Evolutionary conservation across 35 echinoderm and acorn worm genomes (phyloP).

Genomic region (Patiria miniata): DNA sequence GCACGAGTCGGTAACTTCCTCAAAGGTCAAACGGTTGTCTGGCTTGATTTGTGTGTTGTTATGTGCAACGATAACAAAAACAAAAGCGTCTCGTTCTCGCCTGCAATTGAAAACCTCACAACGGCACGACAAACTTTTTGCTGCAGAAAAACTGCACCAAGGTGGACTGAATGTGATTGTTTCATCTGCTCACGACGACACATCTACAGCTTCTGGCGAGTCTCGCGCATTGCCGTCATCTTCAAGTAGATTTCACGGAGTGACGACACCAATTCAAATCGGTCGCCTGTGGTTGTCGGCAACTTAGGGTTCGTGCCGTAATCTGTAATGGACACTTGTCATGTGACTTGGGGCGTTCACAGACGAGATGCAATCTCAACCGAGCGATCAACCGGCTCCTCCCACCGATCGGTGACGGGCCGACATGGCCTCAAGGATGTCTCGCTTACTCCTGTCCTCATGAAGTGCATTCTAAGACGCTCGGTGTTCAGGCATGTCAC

Average conservation of each 20-base stretch:
- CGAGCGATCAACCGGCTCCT: background rate
- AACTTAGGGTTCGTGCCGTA: background rate
- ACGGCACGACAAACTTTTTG: too few relatives aligned
- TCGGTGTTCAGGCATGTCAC: too few relatives aligned
- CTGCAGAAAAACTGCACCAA: background rate
- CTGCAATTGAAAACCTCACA: background rate
- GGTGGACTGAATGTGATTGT: background rate
- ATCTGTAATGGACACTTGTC: conserved; percentile 8
- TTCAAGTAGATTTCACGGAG: background rate
- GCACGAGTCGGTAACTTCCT: conserved; percentile 6
- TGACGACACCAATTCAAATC: background rate
- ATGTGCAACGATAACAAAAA: conserved; percentile 28
- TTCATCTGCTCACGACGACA: background rate
- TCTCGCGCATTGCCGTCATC: background rate
- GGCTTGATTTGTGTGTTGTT: conserved; percentile 16
- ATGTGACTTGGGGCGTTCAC: background rate
- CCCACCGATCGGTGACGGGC: background rate
- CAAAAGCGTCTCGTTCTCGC: background rate
- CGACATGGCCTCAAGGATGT: background rate
- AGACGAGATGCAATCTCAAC: background rate
- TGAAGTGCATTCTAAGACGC: too few relatives aligned
- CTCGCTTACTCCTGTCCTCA: too few relatives aligned
- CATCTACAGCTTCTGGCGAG: background rate
- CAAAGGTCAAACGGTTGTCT: conserved; percentile 14
- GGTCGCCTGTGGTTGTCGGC: background rate